These are phyloP conservation scores for Chlorodrepanis virens DNA, from an alignment of 2,113 vertebrate species.

Conservation along the genomic window DNA sequence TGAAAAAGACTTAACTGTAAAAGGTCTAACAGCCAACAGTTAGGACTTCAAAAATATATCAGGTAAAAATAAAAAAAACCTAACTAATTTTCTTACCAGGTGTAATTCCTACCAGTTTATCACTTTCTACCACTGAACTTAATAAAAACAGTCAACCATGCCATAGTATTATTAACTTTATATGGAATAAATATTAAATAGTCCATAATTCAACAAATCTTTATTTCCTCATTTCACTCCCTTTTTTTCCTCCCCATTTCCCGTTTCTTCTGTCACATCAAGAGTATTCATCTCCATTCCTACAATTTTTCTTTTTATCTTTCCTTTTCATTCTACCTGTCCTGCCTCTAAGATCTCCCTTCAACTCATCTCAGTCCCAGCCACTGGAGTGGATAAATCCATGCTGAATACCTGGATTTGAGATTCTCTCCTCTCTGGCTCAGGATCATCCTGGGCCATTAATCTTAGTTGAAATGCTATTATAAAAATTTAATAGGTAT, in stretches of 20 bases:
- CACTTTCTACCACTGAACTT: neutral
- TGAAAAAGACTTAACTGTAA: neutral
- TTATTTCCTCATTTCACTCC: neutral
- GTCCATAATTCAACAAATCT: neutral
- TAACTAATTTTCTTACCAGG: neutral
- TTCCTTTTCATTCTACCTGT: neutral
- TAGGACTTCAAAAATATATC: neutral
- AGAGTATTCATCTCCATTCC: neutral
- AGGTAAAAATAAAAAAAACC: neutral
- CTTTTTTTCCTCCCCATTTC: neutral
- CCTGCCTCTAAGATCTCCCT: neutral
- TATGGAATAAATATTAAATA: neutral
- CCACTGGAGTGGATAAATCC: fast-evolving
- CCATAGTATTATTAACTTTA: neutral
- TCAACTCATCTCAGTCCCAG: neutral
- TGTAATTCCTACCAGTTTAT: neutral
- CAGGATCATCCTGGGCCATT: fast-evolving
- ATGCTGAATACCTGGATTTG: neutral
- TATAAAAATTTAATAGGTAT: neutral
- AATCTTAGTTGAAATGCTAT: neutral
- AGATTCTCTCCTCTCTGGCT: neutral
- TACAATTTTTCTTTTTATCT: neutral
- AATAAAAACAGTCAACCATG: neutral
- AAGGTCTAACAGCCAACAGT: neutral
- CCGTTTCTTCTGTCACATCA: neutral